Evolutionary conservation across 2,797 vertebrate species (phyloP).

Genomic region (Lemur catta): DNA sequence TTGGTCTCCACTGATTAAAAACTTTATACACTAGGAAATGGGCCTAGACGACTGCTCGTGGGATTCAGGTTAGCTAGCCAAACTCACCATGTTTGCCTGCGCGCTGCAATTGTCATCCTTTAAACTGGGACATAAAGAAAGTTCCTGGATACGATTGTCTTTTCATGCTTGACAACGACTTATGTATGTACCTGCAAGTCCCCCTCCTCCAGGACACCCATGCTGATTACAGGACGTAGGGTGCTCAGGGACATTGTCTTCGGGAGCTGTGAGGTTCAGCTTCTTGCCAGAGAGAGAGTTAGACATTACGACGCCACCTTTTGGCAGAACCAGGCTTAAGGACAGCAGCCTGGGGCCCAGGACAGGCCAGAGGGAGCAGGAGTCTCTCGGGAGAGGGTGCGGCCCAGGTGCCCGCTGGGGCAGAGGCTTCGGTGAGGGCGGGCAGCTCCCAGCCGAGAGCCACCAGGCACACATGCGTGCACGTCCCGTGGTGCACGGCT

Average conservation of each 20-base stretch:
- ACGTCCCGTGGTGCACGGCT: rapidly evolving
- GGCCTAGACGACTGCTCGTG: not conserved
- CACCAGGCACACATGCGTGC: rapidly evolving
- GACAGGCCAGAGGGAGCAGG: not conserved
- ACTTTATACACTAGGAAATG: not conserved
- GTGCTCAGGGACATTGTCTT: not conserved
- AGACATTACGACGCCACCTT: not conserved
- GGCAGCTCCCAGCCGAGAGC: not conserved
- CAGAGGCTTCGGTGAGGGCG: not conserved
- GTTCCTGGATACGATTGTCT: not conserved
- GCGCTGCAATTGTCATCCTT: not conserved
- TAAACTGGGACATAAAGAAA: not conserved
- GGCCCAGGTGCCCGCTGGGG: not conserved
- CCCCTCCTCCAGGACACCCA: not conserved
- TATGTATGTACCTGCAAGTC: not conserved
- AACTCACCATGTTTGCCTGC: not conserved
- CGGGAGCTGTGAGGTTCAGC: not conserved
- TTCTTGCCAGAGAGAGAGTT: not conserved
- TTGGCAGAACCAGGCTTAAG: not conserved
- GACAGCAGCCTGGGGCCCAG: not conserved
- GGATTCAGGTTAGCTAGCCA: not conserved
- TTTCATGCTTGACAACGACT: not conserved
- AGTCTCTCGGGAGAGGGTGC: not conserved
- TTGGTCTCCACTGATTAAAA: not conserved
- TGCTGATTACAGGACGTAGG: not conserved